Percentiles rank a stretch among this genome's conserved stretches.
Conservation (phyloP, 2,797 vertebrate genomes). For the Hyperoplus lanceolatus region DNA sequence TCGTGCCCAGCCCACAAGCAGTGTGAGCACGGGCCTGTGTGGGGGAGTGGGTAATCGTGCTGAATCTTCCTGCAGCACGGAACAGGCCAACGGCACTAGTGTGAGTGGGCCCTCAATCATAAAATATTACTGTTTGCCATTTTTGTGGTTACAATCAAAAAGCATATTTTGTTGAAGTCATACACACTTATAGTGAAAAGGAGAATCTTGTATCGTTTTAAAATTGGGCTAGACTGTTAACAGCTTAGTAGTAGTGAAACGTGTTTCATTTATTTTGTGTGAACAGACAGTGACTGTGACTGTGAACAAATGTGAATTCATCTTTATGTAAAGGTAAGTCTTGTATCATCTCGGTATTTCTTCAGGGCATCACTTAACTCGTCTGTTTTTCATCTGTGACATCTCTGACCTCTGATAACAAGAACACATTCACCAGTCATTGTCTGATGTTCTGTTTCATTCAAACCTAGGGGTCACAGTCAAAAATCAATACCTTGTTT, state of each 20-base stretch:
- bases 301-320: background rate
- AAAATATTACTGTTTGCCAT: background rate
- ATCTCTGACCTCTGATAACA: conserved; percentile 68
- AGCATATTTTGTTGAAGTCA: background rate
- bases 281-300: no score
- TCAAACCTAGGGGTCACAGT: conserved; percentile 49
- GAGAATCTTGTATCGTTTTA: background rate
- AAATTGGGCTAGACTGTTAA: background rate
- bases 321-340: background rate
- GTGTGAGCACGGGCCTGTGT: no score
- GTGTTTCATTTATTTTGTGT: background rate
- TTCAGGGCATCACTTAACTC: conserved; percentile 17
- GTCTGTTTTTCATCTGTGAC: conserved; percentile 29
- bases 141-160: background rate
- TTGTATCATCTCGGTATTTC: conserved; percentile 11
- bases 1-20: no score
- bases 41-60: no score
- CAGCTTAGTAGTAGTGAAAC: background rate
- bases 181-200: background rate
- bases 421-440: conserved; percentile 60
- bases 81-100: no score
- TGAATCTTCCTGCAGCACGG: no score
- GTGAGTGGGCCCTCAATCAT: background rate
- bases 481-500: conserved; percentile 70
- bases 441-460: conserved; percentile 53